A percentile compares a stretch with the other conserved stretches of the same genome.
phyloP scores from a whole-genome alignment of 2,113 vertebrate genomes.

The Hypocryptadius cinnamomeus region DNA sequence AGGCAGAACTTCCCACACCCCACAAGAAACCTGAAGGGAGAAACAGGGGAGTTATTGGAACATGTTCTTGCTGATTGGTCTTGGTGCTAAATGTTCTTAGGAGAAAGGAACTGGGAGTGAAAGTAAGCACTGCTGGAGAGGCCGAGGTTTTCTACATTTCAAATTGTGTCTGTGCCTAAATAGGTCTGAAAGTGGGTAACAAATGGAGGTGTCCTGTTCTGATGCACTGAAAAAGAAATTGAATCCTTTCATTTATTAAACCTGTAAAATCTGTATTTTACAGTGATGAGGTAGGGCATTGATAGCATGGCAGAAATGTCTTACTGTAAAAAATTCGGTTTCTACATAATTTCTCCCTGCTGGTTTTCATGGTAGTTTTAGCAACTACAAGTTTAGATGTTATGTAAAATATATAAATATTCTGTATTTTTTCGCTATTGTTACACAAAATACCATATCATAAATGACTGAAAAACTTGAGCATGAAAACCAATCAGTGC shows the following conservation, averaged over 20 bases:
- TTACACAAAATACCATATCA: not conserved
- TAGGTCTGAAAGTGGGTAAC: not conserved
- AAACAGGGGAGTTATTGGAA: not conserved
- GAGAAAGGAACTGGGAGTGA: not conserved
- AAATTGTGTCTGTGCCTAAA: not conserved
- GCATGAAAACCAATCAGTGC: not conserved
- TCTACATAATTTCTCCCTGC: not conserved
- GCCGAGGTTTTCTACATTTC: not conserved
- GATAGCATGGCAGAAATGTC: not conserved
- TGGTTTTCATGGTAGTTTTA: not conserved
- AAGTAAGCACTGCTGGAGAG: no score
- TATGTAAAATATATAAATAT: not conserved
- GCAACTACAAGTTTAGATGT: not conserved
- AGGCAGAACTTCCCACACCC: slow-evolving; percentile 91
- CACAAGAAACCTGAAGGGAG: slow-evolving; percentile 82
- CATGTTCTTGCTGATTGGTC: not conserved
- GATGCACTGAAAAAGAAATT: not conserved
- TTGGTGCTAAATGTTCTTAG: not conserved
- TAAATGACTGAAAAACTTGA: not conserved
- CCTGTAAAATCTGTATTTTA: not conserved
- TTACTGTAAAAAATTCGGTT: not conserved
- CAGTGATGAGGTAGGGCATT: not conserved
- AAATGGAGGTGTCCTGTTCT: not conserved
- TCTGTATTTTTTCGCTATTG: not conserved
- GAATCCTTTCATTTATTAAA: not conserved